These are phyloP conservation scores for Calosoma granatense DNA, from an alignment of 1,140 invertebrate species.

Conservation along the genomic window DNA sequence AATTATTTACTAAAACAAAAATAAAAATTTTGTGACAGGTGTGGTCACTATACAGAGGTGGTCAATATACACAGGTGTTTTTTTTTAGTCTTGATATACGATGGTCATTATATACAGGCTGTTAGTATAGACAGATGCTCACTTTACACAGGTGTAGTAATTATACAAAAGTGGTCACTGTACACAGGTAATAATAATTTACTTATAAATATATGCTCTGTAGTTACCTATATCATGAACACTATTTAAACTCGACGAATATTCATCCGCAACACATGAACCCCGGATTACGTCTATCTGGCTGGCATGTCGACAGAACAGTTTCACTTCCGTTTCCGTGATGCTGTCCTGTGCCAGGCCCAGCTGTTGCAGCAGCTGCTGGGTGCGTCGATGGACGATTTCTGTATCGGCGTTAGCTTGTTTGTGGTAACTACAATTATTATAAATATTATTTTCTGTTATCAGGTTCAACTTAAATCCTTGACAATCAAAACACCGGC, in stretches of 20 bases:
- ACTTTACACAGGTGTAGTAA: too few species aligned
- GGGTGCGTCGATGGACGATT: slow-evolving; percentile 66
- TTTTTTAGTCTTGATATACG: too few species aligned
- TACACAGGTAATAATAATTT: too few species aligned
- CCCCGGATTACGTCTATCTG: slow-evolving; percentile 72
- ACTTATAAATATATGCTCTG: neutral
- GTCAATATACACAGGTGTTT: too few species aligned
- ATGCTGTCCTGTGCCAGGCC: slow-evolving; percentile 62
- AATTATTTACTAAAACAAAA: slow-evolving; percentile 40
- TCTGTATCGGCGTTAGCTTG: slow-evolving; percentile 77
- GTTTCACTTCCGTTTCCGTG: slow-evolving; percentile 62
- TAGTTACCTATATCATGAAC: slow-evolving; percentile 18
- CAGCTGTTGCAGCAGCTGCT: slow-evolving; percentile 66
- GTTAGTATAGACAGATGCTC: too few species aligned
- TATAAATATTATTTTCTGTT: slow-evolving; percentile 11
- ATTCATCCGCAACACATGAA: slow-evolving; percentile 70
- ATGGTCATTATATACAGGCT: too few species aligned
- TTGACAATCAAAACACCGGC: neutral
- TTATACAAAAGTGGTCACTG: slow-evolving; percentile 13
- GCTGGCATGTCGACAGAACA: slow-evolving; percentile 77
- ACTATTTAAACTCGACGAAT: slow-evolving; percentile 28
- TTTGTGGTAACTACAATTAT: slow-evolving; percentile 56
- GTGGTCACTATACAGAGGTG: slow-evolving; percentile 6
- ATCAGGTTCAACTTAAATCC: neutral
- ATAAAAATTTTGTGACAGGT: slow-evolving; percentile 12